These are phyloP conservation scores for Burhinus oedicnemus DNA, from an alignment of 2,113 vertebrate genomes.

Conservation along the genomic window DNA sequence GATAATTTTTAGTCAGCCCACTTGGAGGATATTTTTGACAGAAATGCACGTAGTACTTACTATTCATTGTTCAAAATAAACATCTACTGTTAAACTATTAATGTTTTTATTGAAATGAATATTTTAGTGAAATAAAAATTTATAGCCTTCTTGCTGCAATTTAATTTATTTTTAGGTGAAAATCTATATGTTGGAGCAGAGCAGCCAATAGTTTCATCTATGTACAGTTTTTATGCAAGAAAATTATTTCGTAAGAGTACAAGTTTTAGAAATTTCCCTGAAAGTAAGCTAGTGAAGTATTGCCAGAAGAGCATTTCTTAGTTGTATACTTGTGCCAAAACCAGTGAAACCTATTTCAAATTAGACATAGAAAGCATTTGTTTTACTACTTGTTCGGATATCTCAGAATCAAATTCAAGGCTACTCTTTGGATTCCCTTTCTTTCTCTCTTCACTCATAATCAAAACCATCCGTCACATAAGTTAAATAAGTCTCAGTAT, in stretches of 20 bases:
- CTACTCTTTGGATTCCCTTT: neutral
- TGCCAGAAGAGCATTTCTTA: neutral
- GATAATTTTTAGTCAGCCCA: neutral
- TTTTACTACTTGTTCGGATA: neutral
- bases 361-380: neutral
- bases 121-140: neutral
- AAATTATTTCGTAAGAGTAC: neutral
- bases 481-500: neutral
- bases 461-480: neutral
- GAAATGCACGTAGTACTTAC: neutral
- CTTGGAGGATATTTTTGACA: neutral
- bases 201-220: neutral
- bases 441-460: neutral
- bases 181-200: neutral
- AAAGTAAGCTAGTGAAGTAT: neutral
- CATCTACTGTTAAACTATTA: neutral
- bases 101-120: neutral
- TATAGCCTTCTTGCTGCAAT: neutral
- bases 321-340: neutral
- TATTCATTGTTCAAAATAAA: neutral
- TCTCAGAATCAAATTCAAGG: neutral
- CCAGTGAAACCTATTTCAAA: neutral
- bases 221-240: neutral
- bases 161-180: neutral
- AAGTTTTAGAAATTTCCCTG: neutral